Evolutionary conservation across 2,888 invertebrate genomes (phyloP).

Genomic region (Parochlus steinenii): DNA sequence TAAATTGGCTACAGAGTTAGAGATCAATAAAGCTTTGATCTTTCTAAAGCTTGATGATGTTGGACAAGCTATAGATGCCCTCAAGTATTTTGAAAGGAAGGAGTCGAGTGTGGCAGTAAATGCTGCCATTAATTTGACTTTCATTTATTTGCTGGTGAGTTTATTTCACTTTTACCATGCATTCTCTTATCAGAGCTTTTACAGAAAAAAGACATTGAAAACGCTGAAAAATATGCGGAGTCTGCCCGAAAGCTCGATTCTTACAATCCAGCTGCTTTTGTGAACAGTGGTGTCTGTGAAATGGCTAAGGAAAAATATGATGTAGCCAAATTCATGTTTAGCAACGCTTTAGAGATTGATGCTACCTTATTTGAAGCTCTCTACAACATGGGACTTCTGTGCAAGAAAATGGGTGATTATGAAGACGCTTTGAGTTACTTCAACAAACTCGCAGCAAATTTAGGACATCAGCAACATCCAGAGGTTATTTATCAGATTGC

Average conservation of each 20-base stretch:
- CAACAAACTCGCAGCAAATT: slow-evolving; percentile 53
- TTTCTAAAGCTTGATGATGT: slow-evolving; percentile 68
- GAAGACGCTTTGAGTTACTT: slow-evolving; percentile 66
- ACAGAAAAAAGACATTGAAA: slow-evolving; percentile 62
- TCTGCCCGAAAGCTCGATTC: slow-evolving; percentile 55
- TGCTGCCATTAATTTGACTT: slow-evolving; percentile 71
- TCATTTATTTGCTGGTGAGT: slow-evolving; percentile 60
- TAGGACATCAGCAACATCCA: slow-evolving; percentile 49
- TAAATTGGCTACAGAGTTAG: slow-evolving; percentile 69
- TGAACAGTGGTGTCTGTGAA: slow-evolving; percentile 71
- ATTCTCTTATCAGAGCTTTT: slow-evolving; percentile 14
- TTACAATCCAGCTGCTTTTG: slow-evolving; percentile 65
- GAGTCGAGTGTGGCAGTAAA: slow-evolving; percentile 69
- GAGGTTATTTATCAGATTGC: slow-evolving; percentile 57
- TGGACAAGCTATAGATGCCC: slow-evolving; percentile 60
- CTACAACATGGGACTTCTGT: slow-evolving; percentile 52
- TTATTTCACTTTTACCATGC: neutral
- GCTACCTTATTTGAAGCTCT: slow-evolving; percentile 70
- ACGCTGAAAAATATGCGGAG: slow-evolving; percentile 61
- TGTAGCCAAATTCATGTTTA: slow-evolving; percentile 52
- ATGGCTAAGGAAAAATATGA: slow-evolving; percentile 50
- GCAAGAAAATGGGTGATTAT: slow-evolving; percentile 48
- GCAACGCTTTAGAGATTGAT: slow-evolving; percentile 61
- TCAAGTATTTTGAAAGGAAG: slow-evolving; percentile 74
- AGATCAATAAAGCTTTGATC: slow-evolving; percentile 80